Evolutionary conservation across 2,113 vertebrate species (phyloP).

Genomic region (Lycaon pictus): DNA sequence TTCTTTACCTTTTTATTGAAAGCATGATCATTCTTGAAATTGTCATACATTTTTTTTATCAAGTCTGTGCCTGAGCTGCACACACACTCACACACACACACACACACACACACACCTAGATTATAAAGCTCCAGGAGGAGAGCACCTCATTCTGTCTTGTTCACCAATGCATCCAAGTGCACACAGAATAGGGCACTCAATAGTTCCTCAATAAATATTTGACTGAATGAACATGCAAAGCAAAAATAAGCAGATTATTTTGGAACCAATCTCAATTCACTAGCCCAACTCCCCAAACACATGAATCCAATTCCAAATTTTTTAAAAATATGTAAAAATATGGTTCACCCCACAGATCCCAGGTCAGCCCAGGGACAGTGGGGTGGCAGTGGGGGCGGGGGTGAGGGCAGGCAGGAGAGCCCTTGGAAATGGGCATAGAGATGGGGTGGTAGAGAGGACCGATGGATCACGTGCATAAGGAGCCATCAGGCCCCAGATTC

Average conservation of each 20-base stretch:
- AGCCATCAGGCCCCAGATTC: neutral
- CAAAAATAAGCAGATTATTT: neutral
- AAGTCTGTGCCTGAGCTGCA: neutral
- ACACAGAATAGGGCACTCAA: neutral
- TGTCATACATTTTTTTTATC: neutral
- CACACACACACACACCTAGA: accelerated
- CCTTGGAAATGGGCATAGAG: neutral
- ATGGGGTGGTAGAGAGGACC: neutral
- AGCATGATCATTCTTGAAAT: neutral
- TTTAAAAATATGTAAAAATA: neutral
- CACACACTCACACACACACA: accelerated
- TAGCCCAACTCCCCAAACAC: neutral
- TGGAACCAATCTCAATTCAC: neutral
- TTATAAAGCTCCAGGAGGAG: neutral
- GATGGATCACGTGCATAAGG: neutral
- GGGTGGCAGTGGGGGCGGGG: no score
- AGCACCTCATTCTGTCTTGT: neutral
- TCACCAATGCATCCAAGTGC: neutral
- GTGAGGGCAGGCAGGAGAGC: no score
- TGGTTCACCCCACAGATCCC: neutral
- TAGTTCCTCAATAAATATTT: neutral
- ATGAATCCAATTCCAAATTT: neutral
- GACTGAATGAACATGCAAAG: neutral
- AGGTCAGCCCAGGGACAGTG: neutral
- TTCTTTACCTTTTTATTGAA: neutral